phyloP scores from a whole-genome alignment of 2,113 vertebrate genomes.

The Ceratotherium simum region DNA sequence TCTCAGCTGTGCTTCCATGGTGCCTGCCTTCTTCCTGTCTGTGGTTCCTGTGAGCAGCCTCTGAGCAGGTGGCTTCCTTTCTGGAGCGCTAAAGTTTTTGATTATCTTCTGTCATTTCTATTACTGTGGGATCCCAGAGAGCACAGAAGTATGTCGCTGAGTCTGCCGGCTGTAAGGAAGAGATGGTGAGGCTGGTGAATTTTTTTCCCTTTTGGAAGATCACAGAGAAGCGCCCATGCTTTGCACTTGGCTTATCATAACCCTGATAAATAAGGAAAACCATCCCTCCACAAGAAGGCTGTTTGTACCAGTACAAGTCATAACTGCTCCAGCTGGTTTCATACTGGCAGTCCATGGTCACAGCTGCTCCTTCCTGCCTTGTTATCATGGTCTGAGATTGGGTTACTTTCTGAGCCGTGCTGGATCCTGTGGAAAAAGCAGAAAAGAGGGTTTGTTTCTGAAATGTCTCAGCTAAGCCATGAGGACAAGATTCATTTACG shows the following conservation, averaged over 20 bases:
- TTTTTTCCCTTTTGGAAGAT: neutral
- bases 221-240: neutral
- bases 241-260: neutral
- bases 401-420: neutral
- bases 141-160: too few relatives aligned
- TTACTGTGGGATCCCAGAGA: too few relatives aligned
- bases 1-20: too few relatives aligned
- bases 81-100: too few relatives aligned
- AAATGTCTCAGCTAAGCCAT: neutral
- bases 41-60: too few relatives aligned
- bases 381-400: neutral
- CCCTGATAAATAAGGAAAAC: neutral
- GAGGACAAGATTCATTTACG: neutral
- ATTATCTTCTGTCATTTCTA: too few relatives aligned
- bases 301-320: neutral
- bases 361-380: neutral
- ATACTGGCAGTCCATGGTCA: neutral
- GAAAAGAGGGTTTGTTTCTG: neutral
- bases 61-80: too few relatives aligned
- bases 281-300: neutral
- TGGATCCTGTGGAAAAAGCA: neutral
- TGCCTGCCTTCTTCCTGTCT: too few relatives aligned
- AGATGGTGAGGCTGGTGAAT: neutral
- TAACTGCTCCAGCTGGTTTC: accelerated
- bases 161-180: neutral